Percentiles rank a stretch among this genome's conserved stretches.
Conservation (phyloP, 1,140 invertebrate species). For the Sinella curviseta region DNA sequence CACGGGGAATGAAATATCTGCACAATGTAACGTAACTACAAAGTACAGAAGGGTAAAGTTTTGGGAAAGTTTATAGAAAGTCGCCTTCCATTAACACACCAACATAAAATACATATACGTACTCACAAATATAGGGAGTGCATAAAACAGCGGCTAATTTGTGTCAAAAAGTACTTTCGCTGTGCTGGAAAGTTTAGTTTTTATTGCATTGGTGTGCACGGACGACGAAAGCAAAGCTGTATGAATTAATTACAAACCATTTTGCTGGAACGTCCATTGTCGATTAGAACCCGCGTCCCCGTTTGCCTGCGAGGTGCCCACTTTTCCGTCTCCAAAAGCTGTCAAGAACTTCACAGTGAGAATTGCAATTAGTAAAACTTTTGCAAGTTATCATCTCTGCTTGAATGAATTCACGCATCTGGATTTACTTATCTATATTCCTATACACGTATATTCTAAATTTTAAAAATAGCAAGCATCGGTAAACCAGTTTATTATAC, state of each 20-base stretch:
- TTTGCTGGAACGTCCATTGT: conserved; percentile 23
- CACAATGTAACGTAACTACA: too few species aligned
- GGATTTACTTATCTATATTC: background rate
- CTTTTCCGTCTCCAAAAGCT: conserved; percentile 23
- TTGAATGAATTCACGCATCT: background rate
- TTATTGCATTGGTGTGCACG: too few species aligned
- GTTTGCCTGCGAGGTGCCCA: conserved; percentile 5
- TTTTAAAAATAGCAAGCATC: background rate
- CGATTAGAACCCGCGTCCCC: background rate
- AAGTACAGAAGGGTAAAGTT: too few species aligned
- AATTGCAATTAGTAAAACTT: conserved; percentile 17
- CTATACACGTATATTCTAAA: background rate
- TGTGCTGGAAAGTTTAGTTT: too few species aligned
- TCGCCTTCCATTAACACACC: too few species aligned
- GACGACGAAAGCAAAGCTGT: conserved; percentile 16
- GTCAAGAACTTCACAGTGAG: conserved; percentile 20
- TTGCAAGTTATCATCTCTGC: background rate
- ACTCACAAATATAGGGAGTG: too few species aligned
- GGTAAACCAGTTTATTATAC: too few species aligned
- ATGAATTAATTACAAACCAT: conserved; percentile 29
- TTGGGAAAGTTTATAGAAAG: too few species aligned
- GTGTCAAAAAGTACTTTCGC: too few species aligned
- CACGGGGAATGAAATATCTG: too few species aligned
- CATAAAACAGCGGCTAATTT: too few species aligned
- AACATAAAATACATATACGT: too few species aligned